Conservation (phyloP, 2,797 vertebrate genomes). For the Malacoraja senta region DNA sequence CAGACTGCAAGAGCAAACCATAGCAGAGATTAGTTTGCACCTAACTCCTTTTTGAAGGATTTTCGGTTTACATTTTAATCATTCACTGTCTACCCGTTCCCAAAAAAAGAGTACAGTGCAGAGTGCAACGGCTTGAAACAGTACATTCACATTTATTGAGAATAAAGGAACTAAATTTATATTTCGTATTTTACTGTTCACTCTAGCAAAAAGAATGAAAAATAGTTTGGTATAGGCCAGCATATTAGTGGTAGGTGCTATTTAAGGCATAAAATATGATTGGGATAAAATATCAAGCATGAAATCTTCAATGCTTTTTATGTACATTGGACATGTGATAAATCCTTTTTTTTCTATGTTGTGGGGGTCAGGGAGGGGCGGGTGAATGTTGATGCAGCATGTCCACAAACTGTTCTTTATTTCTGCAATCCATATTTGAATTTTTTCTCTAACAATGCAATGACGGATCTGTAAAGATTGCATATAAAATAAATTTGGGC, state of each 20-base stretch:
- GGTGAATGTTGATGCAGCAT: background rate
- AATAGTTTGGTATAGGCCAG: background rate
- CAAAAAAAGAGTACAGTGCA: background rate
- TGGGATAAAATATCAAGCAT: background rate
- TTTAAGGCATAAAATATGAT: background rate
- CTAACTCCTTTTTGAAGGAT: background rate
- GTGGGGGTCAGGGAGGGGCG: background rate
- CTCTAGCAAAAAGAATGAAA: background rate
- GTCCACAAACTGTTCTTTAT: background rate
- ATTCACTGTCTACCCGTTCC: background rate
- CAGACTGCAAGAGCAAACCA: background rate
- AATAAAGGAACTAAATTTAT: constrained; percentile 11
- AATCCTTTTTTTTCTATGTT: background rate
- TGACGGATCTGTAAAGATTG: background rate
- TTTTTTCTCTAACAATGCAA: background rate
- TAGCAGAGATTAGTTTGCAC: background rate
- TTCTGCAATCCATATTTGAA: background rate
- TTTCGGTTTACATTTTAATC: constrained; percentile 20
- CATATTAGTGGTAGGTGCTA: background rate
- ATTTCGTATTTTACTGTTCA: background rate
- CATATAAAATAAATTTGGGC: background rate
- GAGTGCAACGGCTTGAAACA: background rate
- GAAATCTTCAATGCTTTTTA: background rate
- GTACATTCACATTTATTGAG: background rate
- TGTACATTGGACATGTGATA: background rate